Base-by-base conservation (phyloP, 2,113 vertebrate genomes). In the Pterophyllum scalare region DNA sequence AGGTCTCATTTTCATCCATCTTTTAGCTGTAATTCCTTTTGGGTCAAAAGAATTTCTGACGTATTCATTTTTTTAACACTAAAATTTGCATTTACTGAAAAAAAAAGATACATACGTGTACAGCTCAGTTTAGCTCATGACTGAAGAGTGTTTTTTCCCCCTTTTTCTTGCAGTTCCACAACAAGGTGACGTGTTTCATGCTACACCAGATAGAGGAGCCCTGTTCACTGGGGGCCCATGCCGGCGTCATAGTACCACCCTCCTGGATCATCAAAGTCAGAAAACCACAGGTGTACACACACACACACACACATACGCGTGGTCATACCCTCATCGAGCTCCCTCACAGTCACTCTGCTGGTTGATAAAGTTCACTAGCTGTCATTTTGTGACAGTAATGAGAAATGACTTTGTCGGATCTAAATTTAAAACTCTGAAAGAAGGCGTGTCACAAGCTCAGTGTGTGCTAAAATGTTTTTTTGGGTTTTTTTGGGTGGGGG, bases 251-350 rank as follows among this genome's bases (percentile, higher is more conserved):
- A 81, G 96, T 99, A 28, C 98, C 98, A 0, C 98, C 98, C 14
- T 98, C 98, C n/a, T 99, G 98, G 98, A 99, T 99, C 96, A 98
- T 99, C 96, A 99, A 98, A 97, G 97, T 99, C 96, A 97, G 97
- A 96, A 99, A 98, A 95, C 96, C 98, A 94, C 98, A 98, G 98
- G 98, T 98, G 96, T 91, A 92, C 92, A 59, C 61, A 40, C 62
- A 92, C 92, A 59, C 61, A 40, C 62, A 75, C 70, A 65, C 75
- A 46, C 28, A 49, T 12, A 77, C 75, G 38, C 24, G 52, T 19
- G 77, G 28, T 61, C 35, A 72, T 74, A 54, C 57, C 59, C 38
- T 54, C 57, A 52, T 43, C 20, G 13, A 77, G 40, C 17, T 31
- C 43, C 43, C 31, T 20, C 12, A 28, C 75, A 2, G 28, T 56